Percentiles rank a stretch among this genome's conserved stretches.
phyloP scores from a whole-genome alignment of 2,797 vertebrate genomes.

The Rallus crepitans region DNA sequence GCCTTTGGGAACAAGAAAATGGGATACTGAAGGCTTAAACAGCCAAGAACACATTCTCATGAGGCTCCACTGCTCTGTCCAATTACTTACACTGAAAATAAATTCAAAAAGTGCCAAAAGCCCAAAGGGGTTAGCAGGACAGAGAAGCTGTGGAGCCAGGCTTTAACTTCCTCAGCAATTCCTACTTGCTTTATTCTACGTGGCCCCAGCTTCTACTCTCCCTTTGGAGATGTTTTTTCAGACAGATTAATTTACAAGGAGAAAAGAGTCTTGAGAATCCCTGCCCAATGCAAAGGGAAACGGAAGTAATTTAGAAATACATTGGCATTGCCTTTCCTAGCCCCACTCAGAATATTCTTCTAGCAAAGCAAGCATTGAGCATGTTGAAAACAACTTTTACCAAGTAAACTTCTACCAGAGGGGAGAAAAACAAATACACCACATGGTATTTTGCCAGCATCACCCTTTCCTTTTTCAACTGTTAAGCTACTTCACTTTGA shows the following conservation, averaged over 20 bases:
- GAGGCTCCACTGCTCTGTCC: neutral
- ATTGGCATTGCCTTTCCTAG: neutral
- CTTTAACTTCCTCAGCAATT: neutral
- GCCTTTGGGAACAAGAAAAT: neutral
- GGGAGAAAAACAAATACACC: neutral
- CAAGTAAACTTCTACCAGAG: neutral
- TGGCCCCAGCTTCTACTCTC: neutral
- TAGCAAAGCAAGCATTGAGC: neutral
- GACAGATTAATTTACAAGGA: neutral
- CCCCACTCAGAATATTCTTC: neutral
- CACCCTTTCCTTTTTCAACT: neutral
- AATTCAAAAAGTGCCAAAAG: neutral
- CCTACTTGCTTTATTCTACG: neutral
- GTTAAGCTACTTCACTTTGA: neutral
- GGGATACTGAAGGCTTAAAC: neutral
- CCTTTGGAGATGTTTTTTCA: neutral
- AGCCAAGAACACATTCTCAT: neutral
- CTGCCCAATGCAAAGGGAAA: neutral
- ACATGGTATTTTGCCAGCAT: neutral
- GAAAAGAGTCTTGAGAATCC: neutral
- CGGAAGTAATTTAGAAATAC: neutral
- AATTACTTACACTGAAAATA: neutral
- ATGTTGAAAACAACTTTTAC: neutral
- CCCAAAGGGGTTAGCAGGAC: neutral
- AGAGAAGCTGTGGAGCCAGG: too few relatives aligned